phyloP scores from a whole-genome alignment of 2,888 invertebrate genomes.

The Drosophila stalkeri region DNA sequence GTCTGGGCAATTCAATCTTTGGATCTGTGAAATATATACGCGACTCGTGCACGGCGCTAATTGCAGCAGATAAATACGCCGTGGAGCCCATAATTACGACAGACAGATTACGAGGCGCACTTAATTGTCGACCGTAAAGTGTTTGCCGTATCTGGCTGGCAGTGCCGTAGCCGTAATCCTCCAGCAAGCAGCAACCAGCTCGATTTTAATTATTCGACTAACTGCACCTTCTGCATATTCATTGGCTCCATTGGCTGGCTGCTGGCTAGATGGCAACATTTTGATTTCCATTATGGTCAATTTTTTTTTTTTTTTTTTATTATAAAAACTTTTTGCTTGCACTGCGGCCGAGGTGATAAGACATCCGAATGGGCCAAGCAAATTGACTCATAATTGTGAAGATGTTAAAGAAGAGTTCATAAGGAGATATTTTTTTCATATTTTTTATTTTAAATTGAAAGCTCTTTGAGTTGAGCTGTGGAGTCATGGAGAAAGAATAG shows the following conservation, averaged over 20 bases:
- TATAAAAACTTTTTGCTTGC: conserved; percentile 54
- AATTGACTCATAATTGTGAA: conserved; percentile 41
- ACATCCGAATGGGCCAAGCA: conserved; percentile 10
- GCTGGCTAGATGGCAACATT: conserved; percentile 26
- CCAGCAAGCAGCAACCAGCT: conserved; percentile 49
- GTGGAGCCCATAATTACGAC: conserved; percentile 80
- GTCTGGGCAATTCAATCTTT: conserved; percentile 67
- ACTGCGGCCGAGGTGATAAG: conserved; percentile 62
- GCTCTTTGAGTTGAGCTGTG: neutral
- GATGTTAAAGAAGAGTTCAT: neutral
- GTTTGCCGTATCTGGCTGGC: conserved; percentile 60
- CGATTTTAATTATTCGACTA: conserved; percentile 79
- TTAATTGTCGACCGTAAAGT: conserved; percentile 81
- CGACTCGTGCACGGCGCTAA: conserved; percentile 72
- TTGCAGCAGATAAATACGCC: conserved; percentile 80
- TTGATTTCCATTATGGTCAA: conserved; percentile 69
- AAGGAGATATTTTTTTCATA: neutral
- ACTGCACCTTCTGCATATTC: conserved; percentile 49
- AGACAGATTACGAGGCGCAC: conserved; percentile 76
- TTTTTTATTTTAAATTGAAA: neutral
- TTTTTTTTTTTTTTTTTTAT: neutral
- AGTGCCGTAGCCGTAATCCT: conserved; percentile 44
- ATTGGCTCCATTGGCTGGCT: conserved; percentile 19
- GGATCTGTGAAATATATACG: conserved; percentile 72
- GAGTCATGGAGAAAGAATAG: too few species aligned